Conservation (phyloP, 2,113 vertebrate species). For the Sakesphorus luctuosus region DNA sequence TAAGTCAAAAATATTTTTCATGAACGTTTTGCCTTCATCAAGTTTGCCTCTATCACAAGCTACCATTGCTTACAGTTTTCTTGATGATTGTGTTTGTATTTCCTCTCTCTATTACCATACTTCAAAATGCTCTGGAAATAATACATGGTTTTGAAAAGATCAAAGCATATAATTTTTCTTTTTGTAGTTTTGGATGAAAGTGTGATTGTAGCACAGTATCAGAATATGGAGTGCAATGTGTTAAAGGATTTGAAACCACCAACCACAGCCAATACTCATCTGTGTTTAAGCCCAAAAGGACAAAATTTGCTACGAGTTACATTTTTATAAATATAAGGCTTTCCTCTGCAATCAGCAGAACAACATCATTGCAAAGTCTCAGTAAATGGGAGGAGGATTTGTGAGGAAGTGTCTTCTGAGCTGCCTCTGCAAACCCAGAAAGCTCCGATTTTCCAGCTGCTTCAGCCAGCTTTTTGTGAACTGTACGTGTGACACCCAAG, state of each 20-base stretch:
- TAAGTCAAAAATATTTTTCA: slow-evolving; percentile 5
- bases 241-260: neutral
- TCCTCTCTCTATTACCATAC: neutral
- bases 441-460: neutral
- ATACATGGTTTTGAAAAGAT: neutral
- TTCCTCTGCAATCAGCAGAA: neutral
- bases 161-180: neutral
- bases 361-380: neutral
- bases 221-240: neutral
- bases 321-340: neutral
- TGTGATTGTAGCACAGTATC: rapidly evolving
- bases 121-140: neutral
- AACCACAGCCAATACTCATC: neutral
- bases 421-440: neutral
- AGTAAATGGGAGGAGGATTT: neutral
- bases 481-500: neutral
- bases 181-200: neutral
- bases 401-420: neutral
- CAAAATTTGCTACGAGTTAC: neutral
- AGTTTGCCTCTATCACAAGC: neutral
- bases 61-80: neutral
- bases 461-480: neutral
- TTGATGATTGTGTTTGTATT: neutral
- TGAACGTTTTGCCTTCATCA: neutral
- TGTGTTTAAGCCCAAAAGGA: neutral